Conservation (phyloP, 2,797 vertebrate genomes). For the Lutjanus argentimaculatus region DNA sequence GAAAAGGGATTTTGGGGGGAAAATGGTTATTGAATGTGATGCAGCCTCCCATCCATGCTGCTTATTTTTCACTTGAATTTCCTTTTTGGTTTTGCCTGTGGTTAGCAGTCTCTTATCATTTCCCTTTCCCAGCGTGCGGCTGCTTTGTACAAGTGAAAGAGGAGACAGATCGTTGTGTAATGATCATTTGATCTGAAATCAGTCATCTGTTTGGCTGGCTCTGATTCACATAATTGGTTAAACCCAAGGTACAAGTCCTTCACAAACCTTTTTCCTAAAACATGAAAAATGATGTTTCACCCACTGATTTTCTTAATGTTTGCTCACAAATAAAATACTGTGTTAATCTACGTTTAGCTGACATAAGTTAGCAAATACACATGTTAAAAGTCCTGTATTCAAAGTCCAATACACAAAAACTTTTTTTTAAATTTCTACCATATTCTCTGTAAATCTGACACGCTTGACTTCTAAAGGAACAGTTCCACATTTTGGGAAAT, state of each 20-base stretch:
- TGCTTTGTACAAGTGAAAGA: slow-evolving; percentile 42
- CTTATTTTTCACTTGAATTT: slow-evolving; percentile 60
- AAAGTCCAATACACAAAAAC: too few species aligned
- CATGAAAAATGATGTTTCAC: slow-evolving; percentile 1
- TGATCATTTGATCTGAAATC: slow-evolving; percentile 55
- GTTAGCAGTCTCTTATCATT: slow-evolving; percentile 56
- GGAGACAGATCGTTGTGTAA: slow-evolving; percentile 41
- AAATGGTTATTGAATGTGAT: slow-evolving; percentile 70
- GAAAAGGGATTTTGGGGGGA: slow-evolving; percentile 51
- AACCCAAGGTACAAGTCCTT: background rate
- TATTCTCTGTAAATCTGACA: too few species aligned
- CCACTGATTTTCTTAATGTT: background rate
- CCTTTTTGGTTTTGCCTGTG: slow-evolving; percentile 58
- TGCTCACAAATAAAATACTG: background rate
- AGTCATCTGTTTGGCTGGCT: slow-evolving; percentile 37
- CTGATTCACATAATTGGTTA: slow-evolving; percentile 29
- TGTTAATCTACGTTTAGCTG: background rate
- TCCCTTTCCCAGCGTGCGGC: slow-evolving; percentile 34
- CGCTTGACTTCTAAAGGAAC: background rate
- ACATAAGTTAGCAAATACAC: too few species aligned
- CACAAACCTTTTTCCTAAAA: slow-evolving; percentile 16
- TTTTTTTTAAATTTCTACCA: too few species aligned
- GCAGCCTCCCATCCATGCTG: slow-evolving; percentile 40
- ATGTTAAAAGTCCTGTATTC: too few species aligned
- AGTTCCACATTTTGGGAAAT: background rate